Base-by-base conservation (phyloP, 2,888 invertebrate species). In the Arrhopalites spinosus region DNA sequence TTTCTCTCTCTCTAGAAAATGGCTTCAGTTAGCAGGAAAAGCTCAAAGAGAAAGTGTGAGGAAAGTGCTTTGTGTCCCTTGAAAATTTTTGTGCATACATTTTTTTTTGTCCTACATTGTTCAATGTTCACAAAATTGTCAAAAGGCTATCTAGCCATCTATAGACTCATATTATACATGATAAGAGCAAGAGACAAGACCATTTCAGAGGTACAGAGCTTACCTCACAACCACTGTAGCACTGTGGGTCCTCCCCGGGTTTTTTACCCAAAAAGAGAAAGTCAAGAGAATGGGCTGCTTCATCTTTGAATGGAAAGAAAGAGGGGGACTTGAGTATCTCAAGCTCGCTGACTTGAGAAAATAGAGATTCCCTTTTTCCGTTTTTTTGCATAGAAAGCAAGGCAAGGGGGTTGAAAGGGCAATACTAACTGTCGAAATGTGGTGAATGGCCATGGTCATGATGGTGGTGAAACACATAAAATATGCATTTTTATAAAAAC, bases 361-460 rank as follows among this genome's bases (percentile, higher is more conserved):
- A 36, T 36, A 36, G 36, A 3, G 36, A 11, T 3, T 36, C 36
- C 36, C 36, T 36, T 11, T 11, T 36, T 11, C 36, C n/a, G n/a
- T n/a, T 53, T 1, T 20, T 53, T 23, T 0, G 20, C 23, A n/a
- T 17, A 11, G 53, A 61, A 27, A 17, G 61, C 2, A 59, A 23
- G 13, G 61, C 1, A 25, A 23, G 5, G 27, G 13, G 27, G 27
- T 61, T n/a, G 23, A 61, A 61, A 27, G 61, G 30, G 66, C 30
- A 66, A 66, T 66, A 66, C 66, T 66, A 66, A 36, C 66, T 66
- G 66, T 66, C 66, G 66, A 66, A 66, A 66, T 66, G 66, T 66
- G 66, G 43, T 66, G 66, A 66, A 66, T 66, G 43, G 66, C 15
- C 2, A n/a, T 66, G 66, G 66, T 66, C 66, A 66, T 66, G 45